Evolutionary conservation across 64 coral and sea anemone species (phyloP).

Genomic region (Acropora tenuis): DNA sequence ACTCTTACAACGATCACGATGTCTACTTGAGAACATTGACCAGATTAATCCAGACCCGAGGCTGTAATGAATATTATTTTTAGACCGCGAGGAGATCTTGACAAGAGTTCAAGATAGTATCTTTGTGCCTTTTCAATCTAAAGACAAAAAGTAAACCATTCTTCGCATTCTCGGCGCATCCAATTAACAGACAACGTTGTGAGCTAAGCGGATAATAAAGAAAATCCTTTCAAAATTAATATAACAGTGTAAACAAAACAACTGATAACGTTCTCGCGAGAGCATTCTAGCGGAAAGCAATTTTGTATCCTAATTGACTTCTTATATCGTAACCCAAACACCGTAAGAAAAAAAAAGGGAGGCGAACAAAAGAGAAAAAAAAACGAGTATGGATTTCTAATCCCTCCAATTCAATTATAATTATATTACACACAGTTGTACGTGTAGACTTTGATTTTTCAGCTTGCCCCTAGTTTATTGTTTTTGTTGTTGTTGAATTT

Average conservation of each 20-base stretch:
- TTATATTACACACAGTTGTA: neutral
- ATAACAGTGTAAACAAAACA: neutral
- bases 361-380: neutral
- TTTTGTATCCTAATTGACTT: neutral
- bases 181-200: neutral
- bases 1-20: neutral
- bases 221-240: neutral
- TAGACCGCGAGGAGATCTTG: neutral
- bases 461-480: neutral
- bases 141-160: neutral
- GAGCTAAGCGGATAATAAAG: neutral
- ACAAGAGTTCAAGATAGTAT: neutral
- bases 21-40: neutral
- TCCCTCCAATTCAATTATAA: neutral
- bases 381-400: neutral
- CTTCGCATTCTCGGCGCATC: constrained; percentile 8
- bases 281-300: neutral
- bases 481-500: neutral
- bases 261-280: neutral
- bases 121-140: neutral
- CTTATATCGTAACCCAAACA: neutral
- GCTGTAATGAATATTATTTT: neutral
- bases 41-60: neutral
- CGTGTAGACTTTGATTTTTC: neutral
- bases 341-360: neutral